phyloP scores from a whole-genome alignment of 2,888 invertebrate genomes.

The Folsomia manolachei region DNA sequence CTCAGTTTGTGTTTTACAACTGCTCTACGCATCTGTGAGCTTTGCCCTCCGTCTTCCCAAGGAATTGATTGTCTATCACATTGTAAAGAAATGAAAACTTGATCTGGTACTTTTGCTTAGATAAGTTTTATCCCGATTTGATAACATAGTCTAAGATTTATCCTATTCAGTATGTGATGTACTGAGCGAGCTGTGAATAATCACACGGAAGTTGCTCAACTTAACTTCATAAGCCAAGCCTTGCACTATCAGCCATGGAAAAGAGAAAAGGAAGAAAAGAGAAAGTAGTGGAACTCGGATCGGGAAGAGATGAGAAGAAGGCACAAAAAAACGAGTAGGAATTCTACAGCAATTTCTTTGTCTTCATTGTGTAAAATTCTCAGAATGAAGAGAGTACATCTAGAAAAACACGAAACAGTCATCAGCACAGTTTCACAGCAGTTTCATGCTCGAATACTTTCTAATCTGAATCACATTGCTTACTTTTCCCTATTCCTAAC shows the following conservation, averaged over 20 bases:
- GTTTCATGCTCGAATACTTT: not conserved
- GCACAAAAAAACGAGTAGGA: not conserved
- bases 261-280: not conserved
- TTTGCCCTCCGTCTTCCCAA: not conserved
- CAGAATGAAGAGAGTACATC: not conserved
- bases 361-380: not conserved
- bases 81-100: not conserved
- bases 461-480: constrained; percentile 4
- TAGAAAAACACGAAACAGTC: not conserved
- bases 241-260: no score
- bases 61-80: not conserved
- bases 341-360: not conserved
- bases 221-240: not conserved
- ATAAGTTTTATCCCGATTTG: no score
- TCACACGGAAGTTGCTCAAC: not conserved
- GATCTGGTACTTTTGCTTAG: not conserved
- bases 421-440: not conserved
- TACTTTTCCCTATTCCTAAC: not conserved
- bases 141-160: no score
- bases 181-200: not conserved
- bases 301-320: no score
- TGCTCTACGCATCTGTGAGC: not conserved
- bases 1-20: not conserved
- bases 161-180: no score
- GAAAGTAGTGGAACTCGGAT: no score